phyloP scores from a whole-genome alignment of 2,888 invertebrate species.

The Furcula furcula region DNA sequence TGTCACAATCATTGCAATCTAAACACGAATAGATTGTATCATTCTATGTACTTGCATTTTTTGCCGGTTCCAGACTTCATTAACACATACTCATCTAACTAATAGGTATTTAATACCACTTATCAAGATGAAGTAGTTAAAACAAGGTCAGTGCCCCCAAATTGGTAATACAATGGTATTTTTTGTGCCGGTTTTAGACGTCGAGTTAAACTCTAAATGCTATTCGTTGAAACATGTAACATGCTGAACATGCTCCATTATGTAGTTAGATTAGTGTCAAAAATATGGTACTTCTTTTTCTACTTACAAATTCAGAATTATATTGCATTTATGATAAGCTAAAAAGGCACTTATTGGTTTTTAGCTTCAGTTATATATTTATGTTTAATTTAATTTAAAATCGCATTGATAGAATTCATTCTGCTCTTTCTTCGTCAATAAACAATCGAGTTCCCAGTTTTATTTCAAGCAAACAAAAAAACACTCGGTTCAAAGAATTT shows the following conservation, averaged over 20 bases:
- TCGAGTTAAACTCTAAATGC: not conserved
- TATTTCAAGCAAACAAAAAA: not conserved
- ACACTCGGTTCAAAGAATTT: slow-evolving; percentile 5
- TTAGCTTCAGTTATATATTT: too few relatives aligned
- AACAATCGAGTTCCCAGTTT: not conserved
- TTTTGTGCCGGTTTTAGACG: slow-evolving; percentile 4
- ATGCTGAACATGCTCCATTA: not conserved
- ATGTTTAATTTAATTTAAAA: too few relatives aligned
- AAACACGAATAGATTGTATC: slow-evolving; percentile 1
- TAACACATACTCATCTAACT: slow-evolving; percentile 2
- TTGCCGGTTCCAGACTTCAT: not conserved
- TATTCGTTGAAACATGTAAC: not conserved
- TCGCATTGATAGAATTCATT: not conserved
- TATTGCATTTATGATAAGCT: too few relatives aligned
- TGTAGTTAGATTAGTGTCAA: not conserved
- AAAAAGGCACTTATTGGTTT: too few relatives aligned
- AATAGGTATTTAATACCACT: slow-evolving; percentile 2
- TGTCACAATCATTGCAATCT: slow-evolving; percentile 1
- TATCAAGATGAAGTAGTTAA: slow-evolving; percentile 1
- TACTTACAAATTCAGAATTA: too few relatives aligned
- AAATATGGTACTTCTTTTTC: too few relatives aligned
- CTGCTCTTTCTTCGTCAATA: not conserved
- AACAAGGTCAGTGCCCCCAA: not conserved
- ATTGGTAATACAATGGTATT: not conserved
- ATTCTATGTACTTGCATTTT: not conserved